Base-by-base conservation (phyloP, 2,113 vertebrate species). In the Australoheros scitulus region DNA sequence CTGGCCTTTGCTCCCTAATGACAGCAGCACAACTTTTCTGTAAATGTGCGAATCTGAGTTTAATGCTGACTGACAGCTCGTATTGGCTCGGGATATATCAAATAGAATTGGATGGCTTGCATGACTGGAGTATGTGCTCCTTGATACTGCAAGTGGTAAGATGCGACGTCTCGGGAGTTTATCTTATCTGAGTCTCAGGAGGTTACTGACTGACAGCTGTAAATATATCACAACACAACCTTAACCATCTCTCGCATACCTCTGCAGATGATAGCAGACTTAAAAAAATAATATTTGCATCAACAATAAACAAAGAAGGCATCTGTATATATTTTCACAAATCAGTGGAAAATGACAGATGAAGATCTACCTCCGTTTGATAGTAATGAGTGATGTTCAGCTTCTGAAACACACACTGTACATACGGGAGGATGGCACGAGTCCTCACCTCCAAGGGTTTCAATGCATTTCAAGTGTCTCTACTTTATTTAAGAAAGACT, bases 1-100 rank as follows among this genome's bases (percentile, higher is more conserved):
- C 90, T 94, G 94, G 90, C 92, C 94, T 95, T 92, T 91, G 88
- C 90, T 96, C 95, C 94, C 95, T 91, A 76, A 93, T 92, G 94
- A 94, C 91, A 91, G 88, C 82, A 90, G 87, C 81, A 84, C 82
- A 91, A 92, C 91, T 88, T 92, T 92, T 92, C 92, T 88, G 92
- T 94, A 94, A 95, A 94, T 94, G 94, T 87, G 87, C 79, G 92
- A 89, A 91, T 93, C 63, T 89, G 92, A 92, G 87, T 89, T 84
- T 93, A 92, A 96, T 94, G 87, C 91, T 93, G 91, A 95, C 90
- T 93, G 95, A 95, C 95, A 95, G 94, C 92, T 87, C 79, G 82
- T 91, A 92, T 93, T 92, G 91, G 89, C 94, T 93, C 80, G 92
- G 92, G 95, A 92, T 87, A n/a, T 93, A 96, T 95, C 94, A 95